These are phyloP conservation scores for Dendrolimus kikuchii DNA, from an alignment of 1,140 invertebrate species.

Conservation along the genomic window DNA sequence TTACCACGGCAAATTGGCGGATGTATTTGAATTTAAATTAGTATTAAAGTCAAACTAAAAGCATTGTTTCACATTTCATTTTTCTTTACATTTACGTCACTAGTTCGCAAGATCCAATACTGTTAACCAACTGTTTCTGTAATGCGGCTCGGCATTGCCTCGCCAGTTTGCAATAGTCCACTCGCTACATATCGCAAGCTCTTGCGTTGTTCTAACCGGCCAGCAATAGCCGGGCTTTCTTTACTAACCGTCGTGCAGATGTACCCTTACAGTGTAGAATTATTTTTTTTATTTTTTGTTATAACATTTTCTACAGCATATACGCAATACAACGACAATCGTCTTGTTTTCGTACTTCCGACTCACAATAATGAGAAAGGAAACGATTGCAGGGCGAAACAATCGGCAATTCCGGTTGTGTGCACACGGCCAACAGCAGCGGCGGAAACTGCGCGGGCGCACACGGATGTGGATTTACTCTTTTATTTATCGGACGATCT, in stretches of 20 bases:
- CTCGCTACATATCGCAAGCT: conserved; percentile 58
- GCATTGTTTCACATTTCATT: conserved; percentile 35
- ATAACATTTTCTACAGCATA: not conserved
- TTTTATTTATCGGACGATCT: conserved; percentile 58
- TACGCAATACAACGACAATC: conserved; percentile 14
- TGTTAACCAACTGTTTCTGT: conserved; percentile 44
- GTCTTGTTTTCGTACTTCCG: conserved; percentile 52
- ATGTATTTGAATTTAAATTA: conserved; percentile 42
- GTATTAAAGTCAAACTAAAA: conserved; percentile 18
- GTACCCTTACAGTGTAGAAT: not conserved
- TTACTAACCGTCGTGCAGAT: conserved; percentile 51
- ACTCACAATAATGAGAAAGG: conserved; percentile 50
- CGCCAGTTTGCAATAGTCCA: conserved; percentile 39
- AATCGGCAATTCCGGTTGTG: conserved; percentile 59
- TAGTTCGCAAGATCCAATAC: conserved; percentile 39
- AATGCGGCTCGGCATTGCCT: conserved; percentile 40
- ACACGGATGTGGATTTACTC: conserved; percentile 58
- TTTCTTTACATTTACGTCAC: conserved; percentile 44
- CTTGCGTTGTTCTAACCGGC: conserved; percentile 41
- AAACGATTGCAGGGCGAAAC: conserved; percentile 58
- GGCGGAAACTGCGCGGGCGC: conserved; percentile 56
- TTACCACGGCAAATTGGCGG: conserved; percentile 27
- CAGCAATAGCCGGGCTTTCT: conserved; percentile 29
- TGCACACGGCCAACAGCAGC: conserved; percentile 17
- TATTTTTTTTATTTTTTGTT: not conserved